phyloP scores from a whole-genome alignment of 2,113 vertebrate genomes.

The Nettapus auritus region DNA sequence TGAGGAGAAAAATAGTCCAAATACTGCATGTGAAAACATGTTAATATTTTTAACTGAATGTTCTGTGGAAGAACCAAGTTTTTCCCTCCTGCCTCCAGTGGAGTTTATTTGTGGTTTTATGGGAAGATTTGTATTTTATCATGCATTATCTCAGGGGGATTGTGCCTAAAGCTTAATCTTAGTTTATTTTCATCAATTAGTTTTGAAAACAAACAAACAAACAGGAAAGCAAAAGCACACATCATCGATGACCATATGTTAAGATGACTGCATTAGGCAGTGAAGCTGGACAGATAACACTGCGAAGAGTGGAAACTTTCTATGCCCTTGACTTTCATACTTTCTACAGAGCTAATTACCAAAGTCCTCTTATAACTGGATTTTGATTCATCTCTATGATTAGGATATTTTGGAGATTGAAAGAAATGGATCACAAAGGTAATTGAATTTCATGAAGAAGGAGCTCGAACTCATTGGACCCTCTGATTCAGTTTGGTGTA shows the following conservation, averaged over 20 bases:
- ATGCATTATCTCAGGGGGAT: not conserved
- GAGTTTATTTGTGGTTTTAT: not conserved
- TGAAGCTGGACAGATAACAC: not conserved
- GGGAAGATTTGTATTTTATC: not conserved
- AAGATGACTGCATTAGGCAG: not conserved
- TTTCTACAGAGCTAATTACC: not conserved
- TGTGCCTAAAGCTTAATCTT: not conserved
- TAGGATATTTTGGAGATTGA: not conserved
- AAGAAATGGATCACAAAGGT: not conserved
- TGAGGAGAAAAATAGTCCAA: not conserved
- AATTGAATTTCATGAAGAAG: not conserved
- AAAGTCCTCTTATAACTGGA: not conserved
- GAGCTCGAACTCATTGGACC: not conserved
- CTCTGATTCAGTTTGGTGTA: not conserved
- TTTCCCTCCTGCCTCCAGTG: not conserved
- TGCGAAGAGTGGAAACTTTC: not conserved
- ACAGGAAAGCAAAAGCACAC: not conserved
- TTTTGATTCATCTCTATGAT: not conserved
- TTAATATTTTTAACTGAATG: not conserved
- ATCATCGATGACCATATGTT: accelerated
- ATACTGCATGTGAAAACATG: not conserved
- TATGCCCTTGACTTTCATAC: not conserved
- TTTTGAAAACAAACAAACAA: not conserved
- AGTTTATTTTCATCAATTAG: not conserved
- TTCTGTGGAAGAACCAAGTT: accelerated